Conservation (phyloP, 2,888 invertebrate species). For the Caenorhabditis afra region DNA sequence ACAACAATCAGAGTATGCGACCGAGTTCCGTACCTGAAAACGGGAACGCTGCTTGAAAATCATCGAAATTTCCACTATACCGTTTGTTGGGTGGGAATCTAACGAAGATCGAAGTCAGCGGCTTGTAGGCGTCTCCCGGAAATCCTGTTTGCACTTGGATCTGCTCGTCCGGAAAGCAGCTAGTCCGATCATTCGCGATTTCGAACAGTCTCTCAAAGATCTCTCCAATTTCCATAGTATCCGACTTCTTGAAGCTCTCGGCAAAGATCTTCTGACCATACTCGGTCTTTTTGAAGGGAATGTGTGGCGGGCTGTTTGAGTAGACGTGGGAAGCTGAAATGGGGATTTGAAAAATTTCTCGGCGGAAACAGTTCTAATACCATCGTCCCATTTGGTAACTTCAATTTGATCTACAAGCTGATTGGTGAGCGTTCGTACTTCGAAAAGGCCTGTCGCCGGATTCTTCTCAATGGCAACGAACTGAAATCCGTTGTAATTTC, state of each 20-base stretch:
- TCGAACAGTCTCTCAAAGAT: slow-evolving; percentile 57
- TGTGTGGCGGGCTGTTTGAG: slow-evolving; percentile 70
- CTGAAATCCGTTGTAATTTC: slow-evolving; percentile 73
- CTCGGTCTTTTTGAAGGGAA: slow-evolving; percentile 69
- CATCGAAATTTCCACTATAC: background rate
- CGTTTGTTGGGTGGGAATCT: slow-evolving; percentile 30
- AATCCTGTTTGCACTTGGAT: slow-evolving; percentile 65
- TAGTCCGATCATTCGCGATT: slow-evolving; percentile 60
- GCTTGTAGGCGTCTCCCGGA: slow-evolving; percentile 44
- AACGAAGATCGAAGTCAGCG: slow-evolving; percentile 68
- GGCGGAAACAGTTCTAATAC: background rate
- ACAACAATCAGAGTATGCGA: slow-evolving; percentile 68
- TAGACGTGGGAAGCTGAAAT: slow-evolving; percentile 47
- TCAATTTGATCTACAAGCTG: slow-evolving; percentile 56
- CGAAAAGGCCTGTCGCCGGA: slow-evolving; percentile 31
- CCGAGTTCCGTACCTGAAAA: slow-evolving; percentile 62
- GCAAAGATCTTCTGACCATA: slow-evolving; percentile 62
- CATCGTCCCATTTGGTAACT: slow-evolving; percentile 41
- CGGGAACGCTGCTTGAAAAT: slow-evolving; percentile 3
- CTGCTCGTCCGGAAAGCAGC: slow-evolving; percentile 71
- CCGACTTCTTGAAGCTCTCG: slow-evolving; percentile 21
- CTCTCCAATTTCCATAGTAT: slow-evolving; percentile 38
- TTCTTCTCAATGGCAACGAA: slow-evolving; percentile 70
- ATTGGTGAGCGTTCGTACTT: slow-evolving; percentile 68
- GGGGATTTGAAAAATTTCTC: background rate